Evolutionary conservation across 1,140 invertebrate species (phyloP).

Genomic region (Tetragonula clypearis): DNA sequence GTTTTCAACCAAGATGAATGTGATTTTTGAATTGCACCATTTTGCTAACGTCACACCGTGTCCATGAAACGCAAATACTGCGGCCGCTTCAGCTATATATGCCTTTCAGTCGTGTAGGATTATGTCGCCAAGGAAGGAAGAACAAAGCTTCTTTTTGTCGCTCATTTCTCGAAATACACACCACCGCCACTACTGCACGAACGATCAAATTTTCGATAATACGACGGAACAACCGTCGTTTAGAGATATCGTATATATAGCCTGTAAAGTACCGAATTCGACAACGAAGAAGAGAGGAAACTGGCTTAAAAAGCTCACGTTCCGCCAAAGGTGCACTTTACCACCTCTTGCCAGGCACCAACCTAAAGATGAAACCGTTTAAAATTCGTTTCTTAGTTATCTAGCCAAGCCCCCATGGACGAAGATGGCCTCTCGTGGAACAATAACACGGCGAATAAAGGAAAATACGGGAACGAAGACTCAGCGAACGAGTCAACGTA

Average conservation of each 20-base stretch:
- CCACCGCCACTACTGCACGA: neutral
- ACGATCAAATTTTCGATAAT: neutral
- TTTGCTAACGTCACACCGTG: neutral
- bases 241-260: neutral
- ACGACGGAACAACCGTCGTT: neutral
- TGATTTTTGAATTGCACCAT: neutral
- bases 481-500: neutral
- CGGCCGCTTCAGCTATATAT: neutral
- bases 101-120: neutral
- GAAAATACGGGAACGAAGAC: neutral
- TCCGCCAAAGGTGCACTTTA: no score
- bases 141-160: constrained; percentile 13
- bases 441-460: constrained; percentile 35
- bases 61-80: constrained; percentile 14
- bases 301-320: neutral
- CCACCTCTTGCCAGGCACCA: neutral
- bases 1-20: no score
- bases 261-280: neutral
- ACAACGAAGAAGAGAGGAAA: no score
- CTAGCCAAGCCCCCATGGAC: constrained; percentile 16
- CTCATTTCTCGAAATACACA: constrained; percentile 10
- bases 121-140: neutral
- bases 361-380: constrained; percentile 4
- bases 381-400: constrained; percentile 37
- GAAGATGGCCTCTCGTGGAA: constrained; percentile 21